Evolutionary conservation across 2,888 invertebrate species (phyloP).

Genomic region (Zonitis immaculata): DNA sequence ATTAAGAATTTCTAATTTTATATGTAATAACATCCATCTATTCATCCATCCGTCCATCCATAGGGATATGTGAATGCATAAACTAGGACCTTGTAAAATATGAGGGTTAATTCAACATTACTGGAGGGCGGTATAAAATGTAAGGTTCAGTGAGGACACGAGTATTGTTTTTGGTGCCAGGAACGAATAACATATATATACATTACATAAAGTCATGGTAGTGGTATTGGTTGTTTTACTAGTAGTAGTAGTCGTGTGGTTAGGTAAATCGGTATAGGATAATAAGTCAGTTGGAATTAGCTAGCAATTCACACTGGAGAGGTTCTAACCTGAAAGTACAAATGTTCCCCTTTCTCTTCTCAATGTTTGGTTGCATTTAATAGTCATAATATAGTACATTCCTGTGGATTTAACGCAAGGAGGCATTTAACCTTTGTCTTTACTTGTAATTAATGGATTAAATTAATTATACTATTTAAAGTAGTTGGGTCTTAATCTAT

Average conservation of each 20-base stretch:
- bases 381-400: conserved; percentile 25
- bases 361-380: conserved; percentile 21
- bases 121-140: conserved; percentile 38
- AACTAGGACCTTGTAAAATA: conserved; percentile 23
- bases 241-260: conserved; percentile 20
- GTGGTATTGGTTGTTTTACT: neutral
- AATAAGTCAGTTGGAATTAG: conserved; percentile 41
- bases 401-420: conserved; percentile 23
- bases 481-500: no score
- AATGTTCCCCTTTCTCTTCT: conserved; percentile 15
- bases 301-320: conserved; percentile 38
- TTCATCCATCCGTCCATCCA: no score
- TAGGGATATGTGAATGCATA: neutral
- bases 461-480: no score
- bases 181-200: conserved; percentile 18
- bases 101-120: conserved; percentile 38
- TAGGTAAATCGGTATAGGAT: conserved; percentile 26
- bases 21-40: neutral
- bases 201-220: no score
- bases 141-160: conserved; percentile 40
- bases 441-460: neutral
- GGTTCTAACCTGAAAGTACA: conserved; percentile 23
- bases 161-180: conserved; percentile 36
- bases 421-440: neutral
- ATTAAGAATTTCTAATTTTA: neutral